Percentiles rank a stretch among this genome's conserved stretches.
Conservation (phyloP, 1,140 invertebrate genomes). For the Antheraea mylitta region DNA sequence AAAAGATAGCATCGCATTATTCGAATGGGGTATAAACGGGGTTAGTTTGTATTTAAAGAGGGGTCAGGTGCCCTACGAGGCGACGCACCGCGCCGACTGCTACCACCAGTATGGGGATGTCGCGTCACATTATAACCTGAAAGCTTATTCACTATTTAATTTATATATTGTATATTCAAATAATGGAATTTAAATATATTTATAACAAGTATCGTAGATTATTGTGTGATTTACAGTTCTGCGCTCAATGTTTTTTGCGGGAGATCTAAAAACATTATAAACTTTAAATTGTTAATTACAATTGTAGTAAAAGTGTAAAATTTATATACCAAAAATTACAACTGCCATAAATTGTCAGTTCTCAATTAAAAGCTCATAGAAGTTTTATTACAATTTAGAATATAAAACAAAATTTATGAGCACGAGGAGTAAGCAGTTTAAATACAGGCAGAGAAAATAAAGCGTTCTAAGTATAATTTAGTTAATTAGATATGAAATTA, state of each 20-base stretch:
- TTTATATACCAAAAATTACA: neutral
- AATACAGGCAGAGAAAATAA: too few species aligned
- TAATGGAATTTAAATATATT: too few species aligned
- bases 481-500: too few species aligned
- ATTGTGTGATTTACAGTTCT: too few species aligned
- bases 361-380: neutral
- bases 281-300: neutral
- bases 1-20: constrained; percentile 64
- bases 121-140: neutral
- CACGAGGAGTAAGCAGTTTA: neutral
- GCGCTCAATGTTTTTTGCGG: too few species aligned
- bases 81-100: neutral
- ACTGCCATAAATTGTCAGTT: neutral
- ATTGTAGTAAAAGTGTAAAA: neutral
- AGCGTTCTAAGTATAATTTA: too few species aligned
- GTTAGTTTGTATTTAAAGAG: constrained; percentile 36
- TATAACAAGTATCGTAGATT: too few species aligned
- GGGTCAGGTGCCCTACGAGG: constrained; percentile 22
- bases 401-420: neutral
- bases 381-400: neutral
- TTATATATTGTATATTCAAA: neutral
- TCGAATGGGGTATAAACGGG: constrained; percentile 31
- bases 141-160: neutral
- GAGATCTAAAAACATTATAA: too few species aligned
- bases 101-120: neutral